A percentile compares a stretch with the other conserved stretches of the same genome.
phyloP scores from a whole-genome alignment of 2,113 vertebrate genomes.

The Cacatua alba region DNA sequence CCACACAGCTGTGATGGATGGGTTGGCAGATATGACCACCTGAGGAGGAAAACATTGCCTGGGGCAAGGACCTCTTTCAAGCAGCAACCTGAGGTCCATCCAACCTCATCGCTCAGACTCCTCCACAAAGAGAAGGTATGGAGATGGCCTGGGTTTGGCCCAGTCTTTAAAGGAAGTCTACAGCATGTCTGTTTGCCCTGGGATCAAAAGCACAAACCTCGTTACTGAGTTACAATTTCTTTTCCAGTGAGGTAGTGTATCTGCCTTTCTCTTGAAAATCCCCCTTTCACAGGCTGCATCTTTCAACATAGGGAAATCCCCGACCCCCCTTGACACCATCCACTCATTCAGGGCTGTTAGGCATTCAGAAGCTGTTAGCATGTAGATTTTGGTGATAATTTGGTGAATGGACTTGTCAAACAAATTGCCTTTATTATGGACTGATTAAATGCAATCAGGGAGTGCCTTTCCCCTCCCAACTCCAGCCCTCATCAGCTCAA shows the following conservation, averaged over 20 bases:
- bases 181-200: neutral
- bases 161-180: neutral
- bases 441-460: slow-evolving; percentile 58
- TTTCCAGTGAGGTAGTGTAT: too few species aligned
- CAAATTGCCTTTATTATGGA: slow-evolving; percentile 70
- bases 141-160: neutral
- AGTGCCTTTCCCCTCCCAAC: slow-evolving; percentile 16
- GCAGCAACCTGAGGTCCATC: neutral
- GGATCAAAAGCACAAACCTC: neutral
- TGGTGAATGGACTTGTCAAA: slow-evolving; percentile 64
- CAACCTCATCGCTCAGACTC: neutral
- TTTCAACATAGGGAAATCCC: neutral
- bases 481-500: slow-evolving; percentile 37
- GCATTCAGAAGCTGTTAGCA: slow-evolving; percentile 58
- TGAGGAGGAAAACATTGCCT: neutral
- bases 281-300: neutral
- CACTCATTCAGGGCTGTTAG: neutral
- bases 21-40: neutral
- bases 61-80: neutral
- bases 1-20: neutral
- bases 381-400: slow-evolving; percentile 64
- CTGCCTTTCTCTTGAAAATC: neutral
- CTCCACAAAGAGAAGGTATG: neutral
- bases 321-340: neutral
- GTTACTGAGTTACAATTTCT: neutral